Evolutionary conservation across 2,888 invertebrate genomes (phyloP), one percentile per base, ranked within the genome.

Genomic region (Zygothrica quintamaculata): DNA sequence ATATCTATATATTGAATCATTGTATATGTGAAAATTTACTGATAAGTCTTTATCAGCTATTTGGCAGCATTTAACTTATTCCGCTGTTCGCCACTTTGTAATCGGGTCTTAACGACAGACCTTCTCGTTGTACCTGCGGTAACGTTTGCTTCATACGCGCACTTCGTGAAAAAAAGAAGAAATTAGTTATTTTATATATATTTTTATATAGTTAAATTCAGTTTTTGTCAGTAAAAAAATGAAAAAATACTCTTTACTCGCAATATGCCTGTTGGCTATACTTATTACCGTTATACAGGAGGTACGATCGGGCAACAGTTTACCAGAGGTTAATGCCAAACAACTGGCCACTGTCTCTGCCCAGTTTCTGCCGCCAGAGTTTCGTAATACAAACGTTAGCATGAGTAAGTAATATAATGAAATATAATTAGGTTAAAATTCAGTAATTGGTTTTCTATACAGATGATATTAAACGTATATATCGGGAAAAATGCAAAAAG

Each of bases 401-500:
- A 51, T 85, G 26, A 86, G 89, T 89, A 47, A 73, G 85, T 73
- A 33, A 50, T 16, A 4, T 4, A 7, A 34, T 34, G 5, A 34
- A 11, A n/a, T 34, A n/a, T 46, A 12, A 11, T 12, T 8, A 18
- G n/a, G 16, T 8, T 46, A 25, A 34, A 22, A 3, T 36, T 0
- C 8, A 7, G 1, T 26, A 26, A 29, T 7, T 8, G 4, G 9
- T 9, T 26, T 22, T 22, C 18, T 22, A 22, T 5, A 3, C 42
- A 89, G 92, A 93, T 16, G 92, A 94, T 50, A 91, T 93, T 0
- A 91, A 92, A 57, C 92, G 93, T 18, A 85, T 92, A 1, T 90
- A 95, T n/a, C 93, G 92, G 75, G 92, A 93, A 44, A 95, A 95
- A 89, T 96, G 95, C 82, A 92, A 93, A 18, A 93, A 93, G 67